A percentile compares a stretch with the other conserved stretches of the same genome.
Evolutionary conservation across 1,140 invertebrate genomes (phyloP).

Genomic region (Diprion similis): DNA sequence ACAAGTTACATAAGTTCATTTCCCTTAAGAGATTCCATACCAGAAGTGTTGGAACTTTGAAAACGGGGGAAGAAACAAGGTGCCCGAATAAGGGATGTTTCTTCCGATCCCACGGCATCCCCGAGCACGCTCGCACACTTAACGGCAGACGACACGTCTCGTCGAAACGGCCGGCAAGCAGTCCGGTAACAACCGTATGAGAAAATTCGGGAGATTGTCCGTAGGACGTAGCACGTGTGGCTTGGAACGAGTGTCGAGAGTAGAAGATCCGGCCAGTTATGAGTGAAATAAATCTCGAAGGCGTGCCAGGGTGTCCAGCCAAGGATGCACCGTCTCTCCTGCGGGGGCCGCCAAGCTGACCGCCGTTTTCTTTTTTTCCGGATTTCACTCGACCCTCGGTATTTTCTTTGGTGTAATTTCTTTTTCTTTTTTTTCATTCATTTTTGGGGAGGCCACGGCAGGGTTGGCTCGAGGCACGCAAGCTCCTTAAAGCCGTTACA

Average conservation of each 20-base stretch:
- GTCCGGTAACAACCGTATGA: background rate
- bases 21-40: no score
- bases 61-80: no score
- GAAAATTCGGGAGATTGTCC: constrained; percentile 4
- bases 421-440: background rate
- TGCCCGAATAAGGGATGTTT: no score
- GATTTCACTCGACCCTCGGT: background rate
- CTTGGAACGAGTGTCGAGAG: background rate
- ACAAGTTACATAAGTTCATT: no score
- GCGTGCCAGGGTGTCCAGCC: background rate
- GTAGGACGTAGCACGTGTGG: background rate
- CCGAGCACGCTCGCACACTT: no score
- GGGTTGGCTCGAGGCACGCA: no score
- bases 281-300: constrained; percentile 5
- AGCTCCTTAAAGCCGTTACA: no score
- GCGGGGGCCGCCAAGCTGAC: background rate
- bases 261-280: background rate
- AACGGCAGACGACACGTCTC: no score
- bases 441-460: no score
- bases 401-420: background rate
- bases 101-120: no score
- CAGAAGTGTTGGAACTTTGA: no score
- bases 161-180: no score
- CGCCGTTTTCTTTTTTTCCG: background rate
- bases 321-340: background rate